Base-by-base conservation (phyloP, 1,140 invertebrate genomes). In the Paralvinella palmiformis region DNA sequence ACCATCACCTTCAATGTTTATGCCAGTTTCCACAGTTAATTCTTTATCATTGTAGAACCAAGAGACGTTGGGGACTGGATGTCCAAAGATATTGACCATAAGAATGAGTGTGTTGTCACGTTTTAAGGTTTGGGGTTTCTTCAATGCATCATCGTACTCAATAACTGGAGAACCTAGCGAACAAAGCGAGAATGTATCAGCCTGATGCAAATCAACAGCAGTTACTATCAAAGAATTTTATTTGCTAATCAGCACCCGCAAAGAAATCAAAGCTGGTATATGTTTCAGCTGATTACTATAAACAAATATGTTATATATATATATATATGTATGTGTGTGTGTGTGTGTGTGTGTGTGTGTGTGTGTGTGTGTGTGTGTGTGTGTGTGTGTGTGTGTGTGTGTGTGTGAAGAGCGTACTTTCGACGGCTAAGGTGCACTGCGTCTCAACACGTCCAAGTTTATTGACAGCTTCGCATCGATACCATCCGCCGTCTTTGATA, bases 21-120 rank as follows among this genome's bases (percentile, higher is more conserved):
- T 37, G 32, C 45, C 37, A 22, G 29, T 50, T 5, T 29, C 32
- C 10, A 33, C 32, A 15, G 45, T 27, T 6, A 66, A 10, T 22
- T 66, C 64, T 15, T 22, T 41, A 36, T 85, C 85, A 71, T 92
- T 88, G 73, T 91, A 89, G 7, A 85, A 86, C 96, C 96, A 99
- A 24, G n/a, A 86, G 7, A 91, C 82, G 37, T 82, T 85, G 22
- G 91, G 90, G 73, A 88, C 87, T 0, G 94, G 93, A 77, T 87
- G 91, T 17, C 91, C 91, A 63, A 91, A 87, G 5, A 92, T 82
- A 71, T 89, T 87, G 10, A 95, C 87, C 4, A 72, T 71, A 41
- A 77, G 69, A 36, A 70, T 70, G 62, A 75, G 61, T 29, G 62
- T 74, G n/a, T 69, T 48, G 15, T 71, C 72, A 44, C 64, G 70